Conservation (phyloP, 2,113 vertebrate genomes). For the Periophthalmodon schlosseri region DNA sequence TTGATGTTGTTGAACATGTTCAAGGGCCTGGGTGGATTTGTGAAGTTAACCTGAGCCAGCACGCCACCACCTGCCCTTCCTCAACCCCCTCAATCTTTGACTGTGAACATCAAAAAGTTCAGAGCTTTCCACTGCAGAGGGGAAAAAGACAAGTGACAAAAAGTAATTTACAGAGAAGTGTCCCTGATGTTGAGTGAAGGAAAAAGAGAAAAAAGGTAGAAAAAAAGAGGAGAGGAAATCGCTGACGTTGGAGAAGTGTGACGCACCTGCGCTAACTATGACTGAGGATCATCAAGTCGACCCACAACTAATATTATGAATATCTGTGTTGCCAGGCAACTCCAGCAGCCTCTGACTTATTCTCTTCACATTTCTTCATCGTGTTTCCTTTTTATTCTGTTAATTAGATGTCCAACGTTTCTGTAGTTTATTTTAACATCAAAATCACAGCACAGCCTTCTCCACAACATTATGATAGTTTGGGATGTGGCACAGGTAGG, state of each 20-base stretch:
- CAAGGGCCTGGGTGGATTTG: not conserved
- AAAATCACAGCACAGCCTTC: constrained; percentile 23
- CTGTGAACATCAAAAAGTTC: constrained; percentile 31
- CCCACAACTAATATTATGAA: constrained; percentile 67
- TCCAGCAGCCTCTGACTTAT: constrained; percentile 31
- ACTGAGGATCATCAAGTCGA: constrained; percentile 65
- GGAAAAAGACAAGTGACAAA: constrained; percentile 1
- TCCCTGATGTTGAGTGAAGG: not conserved
- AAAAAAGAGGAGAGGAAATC: constrained; percentile 1
- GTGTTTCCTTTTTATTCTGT: constrained; percentile 3
- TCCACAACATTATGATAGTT: not conserved
- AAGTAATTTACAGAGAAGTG: not conserved
- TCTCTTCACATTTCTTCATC: constrained; percentile 25
- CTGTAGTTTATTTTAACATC: not conserved
- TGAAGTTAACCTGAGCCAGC: constrained; percentile 25
- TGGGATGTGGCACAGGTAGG: not conserved
- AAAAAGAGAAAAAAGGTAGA: not conserved
- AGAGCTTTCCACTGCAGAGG: constrained; percentile 11
- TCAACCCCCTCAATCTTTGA: not conserved
- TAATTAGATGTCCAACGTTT: constrained; percentile 23
- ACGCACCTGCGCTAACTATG: constrained; percentile 57
- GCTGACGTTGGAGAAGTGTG: constrained; percentile 26
- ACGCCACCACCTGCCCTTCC: not conserved
- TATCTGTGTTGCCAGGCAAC: constrained; percentile 78
- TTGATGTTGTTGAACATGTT: constrained; percentile 1